These are phyloP conservation scores for Mixornis gularis DNA, from an alignment of 2,113 vertebrate species.

Conservation along the genomic window DNA sequence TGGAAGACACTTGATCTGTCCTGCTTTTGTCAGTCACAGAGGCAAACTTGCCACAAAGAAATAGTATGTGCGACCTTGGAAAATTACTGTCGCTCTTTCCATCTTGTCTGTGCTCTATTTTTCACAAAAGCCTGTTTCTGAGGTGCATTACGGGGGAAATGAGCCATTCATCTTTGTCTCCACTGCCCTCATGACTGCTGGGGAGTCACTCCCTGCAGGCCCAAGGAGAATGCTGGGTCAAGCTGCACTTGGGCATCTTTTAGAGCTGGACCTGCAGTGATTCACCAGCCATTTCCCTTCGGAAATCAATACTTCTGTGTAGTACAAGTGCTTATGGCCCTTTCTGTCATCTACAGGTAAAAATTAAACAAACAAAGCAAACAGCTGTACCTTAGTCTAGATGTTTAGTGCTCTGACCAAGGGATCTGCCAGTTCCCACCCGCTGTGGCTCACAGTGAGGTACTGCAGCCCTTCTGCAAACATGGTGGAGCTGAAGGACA, in stretches of 20 bases:
- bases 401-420: background rate
- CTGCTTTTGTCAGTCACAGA: background rate
- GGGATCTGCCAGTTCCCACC: background rate
- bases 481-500: background rate
- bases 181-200: background rate
- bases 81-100: background rate
- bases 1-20: background rate
- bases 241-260: background rate
- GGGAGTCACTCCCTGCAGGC: background rate
- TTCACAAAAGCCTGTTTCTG: background rate
- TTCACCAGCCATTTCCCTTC: background rate
- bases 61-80: background rate
- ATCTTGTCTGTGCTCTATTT: background rate
- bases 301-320: background rate
- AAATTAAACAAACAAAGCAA: background rate
- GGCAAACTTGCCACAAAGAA: background rate
- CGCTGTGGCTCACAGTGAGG: background rate
- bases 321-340: background rate
- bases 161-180: background rate
- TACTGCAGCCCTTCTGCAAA: background rate
- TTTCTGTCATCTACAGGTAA: background rate
- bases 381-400: background rate
- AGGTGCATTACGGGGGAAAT: background rate
- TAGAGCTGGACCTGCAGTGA: background rate
- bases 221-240: background rate